These are phyloP conservation scores for Atherinomorus stipes DNA, from an alignment of 2,113 vertebrate genomes.

Conservation along the genomic window DNA sequence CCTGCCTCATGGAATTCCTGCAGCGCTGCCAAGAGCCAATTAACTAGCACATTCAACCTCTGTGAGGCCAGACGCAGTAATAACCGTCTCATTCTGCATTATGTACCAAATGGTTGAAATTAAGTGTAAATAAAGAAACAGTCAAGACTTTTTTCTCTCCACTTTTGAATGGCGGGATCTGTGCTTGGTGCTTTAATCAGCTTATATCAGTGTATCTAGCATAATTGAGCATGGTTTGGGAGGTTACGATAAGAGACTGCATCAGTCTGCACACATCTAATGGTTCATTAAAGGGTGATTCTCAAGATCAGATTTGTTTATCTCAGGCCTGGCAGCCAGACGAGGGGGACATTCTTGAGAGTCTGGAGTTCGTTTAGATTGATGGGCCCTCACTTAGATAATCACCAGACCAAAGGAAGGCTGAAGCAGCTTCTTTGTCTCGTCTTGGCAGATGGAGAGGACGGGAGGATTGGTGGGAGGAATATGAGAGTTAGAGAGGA, in stretches of 20 bases:
- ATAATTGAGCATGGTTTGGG: slow-evolving; percentile 32
- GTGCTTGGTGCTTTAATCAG: slow-evolving; percentile 22
- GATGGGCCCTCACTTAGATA: slow-evolving; percentile 73
- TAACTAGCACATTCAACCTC: slow-evolving; percentile 63
- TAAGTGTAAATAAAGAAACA: slow-evolving; percentile 49
- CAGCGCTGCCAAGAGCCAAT: slow-evolving; percentile 69
- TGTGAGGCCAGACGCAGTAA: slow-evolving; percentile 66
- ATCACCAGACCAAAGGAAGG: slow-evolving; percentile 74
- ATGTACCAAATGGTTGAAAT: slow-evolving; percentile 52
- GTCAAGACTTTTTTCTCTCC: slow-evolving; percentile 4
- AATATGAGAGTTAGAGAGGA: slow-evolving; percentile 72
- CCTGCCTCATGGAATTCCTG: slow-evolving; percentile 76
- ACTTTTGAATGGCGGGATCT: slow-evolving; percentile 28
- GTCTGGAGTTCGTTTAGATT: slow-evolving; percentile 74
- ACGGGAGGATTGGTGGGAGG: slow-evolving; percentile 68
- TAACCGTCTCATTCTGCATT: slow-evolving; percentile 63
- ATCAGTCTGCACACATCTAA: slow-evolving; percentile 51
- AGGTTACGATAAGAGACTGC: slow-evolving; percentile 49
- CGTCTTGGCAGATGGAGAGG: slow-evolving; percentile 64
- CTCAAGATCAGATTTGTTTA: slow-evolving; percentile 67
- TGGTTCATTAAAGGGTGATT: slow-evolving; percentile 62
- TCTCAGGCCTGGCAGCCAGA: slow-evolving; percentile 56
- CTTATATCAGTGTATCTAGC: slow-evolving; percentile 31
- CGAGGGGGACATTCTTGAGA: slow-evolving; percentile 68
- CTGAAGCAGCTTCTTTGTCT: slow-evolving; percentile 79